Evolutionary conservation across 2,113 vertebrate species (phyloP).

Genomic region (Baryphthengus martii): DNA sequence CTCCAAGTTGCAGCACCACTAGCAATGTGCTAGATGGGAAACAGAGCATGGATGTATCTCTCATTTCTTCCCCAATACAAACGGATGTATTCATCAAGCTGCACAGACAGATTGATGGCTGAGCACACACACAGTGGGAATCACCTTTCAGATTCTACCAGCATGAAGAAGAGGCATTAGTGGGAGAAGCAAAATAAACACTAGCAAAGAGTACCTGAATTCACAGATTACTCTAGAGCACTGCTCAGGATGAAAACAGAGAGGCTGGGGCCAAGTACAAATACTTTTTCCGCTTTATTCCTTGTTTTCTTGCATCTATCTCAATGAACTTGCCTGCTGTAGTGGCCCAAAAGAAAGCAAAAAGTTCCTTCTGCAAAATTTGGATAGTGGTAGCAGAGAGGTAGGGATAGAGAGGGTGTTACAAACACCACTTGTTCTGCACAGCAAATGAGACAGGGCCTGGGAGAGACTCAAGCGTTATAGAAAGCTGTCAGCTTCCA

Average conservation of each 20-base stretch:
- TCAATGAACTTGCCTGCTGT: neutral
- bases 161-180: neutral
- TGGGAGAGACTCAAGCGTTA: neutral
- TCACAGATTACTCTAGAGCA: neutral
- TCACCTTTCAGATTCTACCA: neutral
- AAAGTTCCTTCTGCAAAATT: neutral
- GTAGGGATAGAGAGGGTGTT: neutral
- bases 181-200: neutral
- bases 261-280: neutral
- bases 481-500: neutral
- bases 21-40: neutral
- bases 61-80: neutral
- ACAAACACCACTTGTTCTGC: neutral
- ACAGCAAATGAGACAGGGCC: neutral
- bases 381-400: neutral
- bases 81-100: neutral
- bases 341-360: neutral
- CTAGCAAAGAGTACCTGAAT: neutral
- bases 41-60: neutral
- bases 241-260: neutral
- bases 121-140: neutral
- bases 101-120: neutral
- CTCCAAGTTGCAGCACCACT: neutral
- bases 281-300: neutral
- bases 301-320: neutral